Evolutionary conservation across 2,113 vertebrate species (phyloP).

Genomic region (Carlito syrichta): DNA sequence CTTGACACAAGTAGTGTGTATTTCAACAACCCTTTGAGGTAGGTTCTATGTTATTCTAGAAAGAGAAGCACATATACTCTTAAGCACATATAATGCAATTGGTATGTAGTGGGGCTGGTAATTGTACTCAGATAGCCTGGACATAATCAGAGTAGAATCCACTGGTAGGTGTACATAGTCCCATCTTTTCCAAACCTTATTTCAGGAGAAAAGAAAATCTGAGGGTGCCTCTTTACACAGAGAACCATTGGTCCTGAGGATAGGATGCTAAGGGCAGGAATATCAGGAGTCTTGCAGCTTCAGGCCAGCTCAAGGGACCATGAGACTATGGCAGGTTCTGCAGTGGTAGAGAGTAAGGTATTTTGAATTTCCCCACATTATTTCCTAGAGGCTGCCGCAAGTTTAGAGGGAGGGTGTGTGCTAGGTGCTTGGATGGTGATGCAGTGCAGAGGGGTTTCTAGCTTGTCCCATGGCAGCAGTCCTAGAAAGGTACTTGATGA

Average conservation of each 20-base stretch:
- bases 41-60: neutral
- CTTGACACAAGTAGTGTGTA: neutral
- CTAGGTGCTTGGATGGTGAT: neutral
- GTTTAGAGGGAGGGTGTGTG: neutral
- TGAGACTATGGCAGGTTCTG: neutral
- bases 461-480: neutral
- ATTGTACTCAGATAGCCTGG: neutral
- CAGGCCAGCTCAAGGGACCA: neutral
- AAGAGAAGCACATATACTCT: neutral
- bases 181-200: neutral
- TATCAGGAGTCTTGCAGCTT: neutral
- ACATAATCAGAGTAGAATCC: neutral
- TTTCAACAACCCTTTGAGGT: neutral
- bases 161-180: neutral
- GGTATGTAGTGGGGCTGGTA: neutral
- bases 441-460: neutral
- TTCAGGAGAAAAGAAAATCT: neutral
- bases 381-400: neutral
- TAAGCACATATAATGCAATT: neutral
- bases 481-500: neutral
- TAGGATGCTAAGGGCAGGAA: neutral
- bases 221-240: neutral
- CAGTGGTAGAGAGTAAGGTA: neutral
- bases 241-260: neutral
- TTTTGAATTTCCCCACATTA: neutral